Percentiles rank a stretch among this genome's conserved stretches.
These are phyloP conservation scores for Clitarchus hookeri DNA, from an alignment of 2,888 invertebrate genomes.

Conservation along the genomic window DNA sequence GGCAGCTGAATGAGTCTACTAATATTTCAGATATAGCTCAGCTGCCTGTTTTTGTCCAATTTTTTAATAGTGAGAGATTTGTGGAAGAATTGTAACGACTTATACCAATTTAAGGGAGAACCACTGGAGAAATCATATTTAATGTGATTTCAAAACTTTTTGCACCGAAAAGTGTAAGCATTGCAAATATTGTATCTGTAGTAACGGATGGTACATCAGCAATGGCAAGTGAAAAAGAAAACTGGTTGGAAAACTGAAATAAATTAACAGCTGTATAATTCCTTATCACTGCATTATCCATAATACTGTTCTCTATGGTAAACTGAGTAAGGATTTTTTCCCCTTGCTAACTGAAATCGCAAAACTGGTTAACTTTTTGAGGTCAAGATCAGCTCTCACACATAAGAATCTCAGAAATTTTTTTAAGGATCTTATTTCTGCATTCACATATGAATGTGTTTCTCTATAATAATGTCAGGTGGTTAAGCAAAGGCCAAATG, in stretches of 20 bases:
- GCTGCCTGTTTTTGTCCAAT: slow-evolving; percentile 18
- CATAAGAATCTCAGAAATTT: background rate
- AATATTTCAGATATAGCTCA: background rate
- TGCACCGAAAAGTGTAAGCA: slow-evolving; percentile 4
- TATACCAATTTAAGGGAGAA: background rate
- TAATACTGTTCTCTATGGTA: slow-evolving; percentile 18
- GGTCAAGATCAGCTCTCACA: background rate
- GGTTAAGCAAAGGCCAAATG: too few species aligned
- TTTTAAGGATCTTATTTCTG: background rate
- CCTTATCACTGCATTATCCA: slow-evolving; percentile 11
- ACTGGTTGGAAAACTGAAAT: slow-evolving; percentile 17
- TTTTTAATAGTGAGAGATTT: background rate
- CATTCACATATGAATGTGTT: too few species aligned
- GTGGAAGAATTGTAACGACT: background rate
- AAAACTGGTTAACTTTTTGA: slow-evolving; percentile 18
- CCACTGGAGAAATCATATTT: slow-evolving; percentile 21
- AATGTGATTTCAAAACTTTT: slow-evolving; percentile 8
- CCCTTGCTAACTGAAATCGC: background rate
- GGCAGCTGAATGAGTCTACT: background rate
- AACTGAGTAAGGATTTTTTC: background rate
- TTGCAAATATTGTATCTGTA: slow-evolving; percentile 15
- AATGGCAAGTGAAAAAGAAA: slow-evolving; percentile 12
- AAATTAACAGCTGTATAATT: slow-evolving; percentile 20
- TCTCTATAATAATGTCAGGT: too few species aligned
- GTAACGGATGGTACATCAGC: background rate